phyloP scores from a whole-genome alignment of 2,888 invertebrate species.

The Amphimallon solstitiale region DNA sequence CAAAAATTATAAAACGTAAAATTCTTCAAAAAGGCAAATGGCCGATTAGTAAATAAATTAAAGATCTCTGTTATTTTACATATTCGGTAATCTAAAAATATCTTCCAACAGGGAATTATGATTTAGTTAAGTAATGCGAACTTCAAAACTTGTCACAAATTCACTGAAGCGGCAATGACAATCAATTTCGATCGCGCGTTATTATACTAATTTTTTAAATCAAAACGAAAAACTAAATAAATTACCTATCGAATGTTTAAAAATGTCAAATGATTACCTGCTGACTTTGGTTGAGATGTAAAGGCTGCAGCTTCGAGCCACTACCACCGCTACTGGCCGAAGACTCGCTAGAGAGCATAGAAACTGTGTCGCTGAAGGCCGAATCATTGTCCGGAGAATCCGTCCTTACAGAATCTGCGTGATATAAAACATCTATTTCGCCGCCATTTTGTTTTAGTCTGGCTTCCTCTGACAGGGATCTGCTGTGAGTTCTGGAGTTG shows the following conservation, averaged over 20 bases:
- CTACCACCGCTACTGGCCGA: conserved; percentile 90
- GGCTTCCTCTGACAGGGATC: conserved; percentile 63
- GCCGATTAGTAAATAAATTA: too few species aligned
- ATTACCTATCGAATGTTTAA: not conserved
- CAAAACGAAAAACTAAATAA: not conserved
- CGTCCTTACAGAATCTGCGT: conserved; percentile 70
- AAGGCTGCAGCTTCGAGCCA: conserved; percentile 66
- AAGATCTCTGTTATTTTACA: too few species aligned
- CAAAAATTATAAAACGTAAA: too few species aligned
- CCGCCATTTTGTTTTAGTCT: conserved; percentile 59
- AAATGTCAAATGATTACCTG: conserved; percentile 40
- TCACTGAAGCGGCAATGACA: too few species aligned
- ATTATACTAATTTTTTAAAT: too few species aligned
- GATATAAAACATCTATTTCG: conserved; percentile 57
- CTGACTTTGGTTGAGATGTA: conserved; percentile 51
- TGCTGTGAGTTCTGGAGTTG: conserved; percentile 60
- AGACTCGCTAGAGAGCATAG: conserved; percentile 91
- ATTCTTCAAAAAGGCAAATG: too few species aligned
- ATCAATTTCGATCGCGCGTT: too few species aligned
- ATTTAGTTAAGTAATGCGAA: too few species aligned
- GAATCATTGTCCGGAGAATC: conserved; percentile 98
- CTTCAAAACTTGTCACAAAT: too few species aligned
- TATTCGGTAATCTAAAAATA: too few species aligned
- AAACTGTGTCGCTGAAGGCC: conserved; percentile 97
- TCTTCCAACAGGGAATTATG: too few species aligned